Evolutionary conservation across 1,140 invertebrate species (phyloP).

Genomic region (Olivierus martensii): DNA sequence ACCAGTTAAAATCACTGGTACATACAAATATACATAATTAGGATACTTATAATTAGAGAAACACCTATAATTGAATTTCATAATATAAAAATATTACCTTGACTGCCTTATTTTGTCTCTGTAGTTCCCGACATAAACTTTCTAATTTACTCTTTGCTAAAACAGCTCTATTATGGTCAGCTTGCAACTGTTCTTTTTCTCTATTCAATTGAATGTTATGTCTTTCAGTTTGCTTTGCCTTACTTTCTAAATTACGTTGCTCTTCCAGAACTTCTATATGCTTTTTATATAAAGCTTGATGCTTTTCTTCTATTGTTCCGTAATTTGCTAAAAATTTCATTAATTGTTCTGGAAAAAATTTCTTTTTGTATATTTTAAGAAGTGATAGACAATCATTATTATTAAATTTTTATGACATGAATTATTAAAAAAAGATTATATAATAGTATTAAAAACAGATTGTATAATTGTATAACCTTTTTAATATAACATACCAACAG

Average conservation of each 20-base stretch:
- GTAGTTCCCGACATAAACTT: constrained; percentile 72
- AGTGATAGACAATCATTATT: background rate
- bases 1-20: too few species aligned
- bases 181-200: constrained; percentile 68
- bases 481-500: constrained; percentile 3
- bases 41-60: too few species aligned
- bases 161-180: constrained; percentile 66
- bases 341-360: constrained; percentile 42
- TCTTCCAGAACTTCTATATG: constrained; percentile 54
- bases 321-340: constrained; percentile 51
- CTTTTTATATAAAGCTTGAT: constrained; percentile 51
- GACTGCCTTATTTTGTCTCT: constrained; percentile 76
- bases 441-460: too few species aligned
- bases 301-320: constrained; percentile 56
- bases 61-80: too few species aligned
- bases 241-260: constrained; percentile 47
- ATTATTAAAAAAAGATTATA: too few species aligned
- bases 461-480: too few species aligned
- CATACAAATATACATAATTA: too few species aligned
- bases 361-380: background rate
- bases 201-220: constrained; percentile 38
- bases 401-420: too few species aligned
- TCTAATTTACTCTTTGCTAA: constrained; percentile 67
- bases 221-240: constrained; percentile 27
- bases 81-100: constrained; percentile 43